A percentile compares a stretch with the other conserved stretches of the same genome.
phyloP scores from a whole-genome alignment of 2,797 vertebrate genomes.

The Denticeps clupeoides region DNA sequence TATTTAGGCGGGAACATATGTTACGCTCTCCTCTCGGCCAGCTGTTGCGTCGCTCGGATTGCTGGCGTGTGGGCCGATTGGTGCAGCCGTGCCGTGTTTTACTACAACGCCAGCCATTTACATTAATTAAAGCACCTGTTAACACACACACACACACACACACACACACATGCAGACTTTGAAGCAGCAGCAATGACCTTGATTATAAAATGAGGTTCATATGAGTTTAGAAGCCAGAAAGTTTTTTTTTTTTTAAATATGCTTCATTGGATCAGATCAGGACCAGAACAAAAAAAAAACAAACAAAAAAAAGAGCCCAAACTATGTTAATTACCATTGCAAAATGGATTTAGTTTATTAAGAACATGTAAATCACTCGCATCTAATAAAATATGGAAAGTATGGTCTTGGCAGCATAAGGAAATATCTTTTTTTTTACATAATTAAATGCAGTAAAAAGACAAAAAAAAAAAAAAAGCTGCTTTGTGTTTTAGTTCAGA shows the following conservation, averaged over 20 bases:
- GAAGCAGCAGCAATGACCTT: not conserved
- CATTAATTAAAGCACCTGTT: not conserved
- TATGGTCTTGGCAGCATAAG: conserved; percentile 17
- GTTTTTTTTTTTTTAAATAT: conserved; percentile 27
- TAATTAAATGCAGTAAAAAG: conserved; percentile 16
- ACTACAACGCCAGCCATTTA: conserved; percentile 1
- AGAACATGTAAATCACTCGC: conserved; percentile 39
- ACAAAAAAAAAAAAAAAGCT: no score
- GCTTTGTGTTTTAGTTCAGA: no score
- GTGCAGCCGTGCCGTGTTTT: no score
- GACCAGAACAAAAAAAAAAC: no score
- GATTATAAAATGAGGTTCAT: no score
- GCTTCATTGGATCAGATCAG: no score
- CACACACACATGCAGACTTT: not conserved
- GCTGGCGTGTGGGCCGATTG: no score
- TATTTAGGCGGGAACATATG: no score
- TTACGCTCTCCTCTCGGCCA: no score
- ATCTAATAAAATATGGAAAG: conserved; percentile 38
- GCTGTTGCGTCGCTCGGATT: no score
- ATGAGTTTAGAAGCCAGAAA: conserved; percentile 1
- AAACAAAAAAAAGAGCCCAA: no score
- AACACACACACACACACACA: not conserved
- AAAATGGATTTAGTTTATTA: conserved; percentile 44
- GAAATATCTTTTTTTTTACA: conserved; percentile 27
- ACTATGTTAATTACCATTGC: conserved; percentile 37